Conservation (phyloP, 1,140 invertebrate species). For the Dreissena polymorpha region DNA sequence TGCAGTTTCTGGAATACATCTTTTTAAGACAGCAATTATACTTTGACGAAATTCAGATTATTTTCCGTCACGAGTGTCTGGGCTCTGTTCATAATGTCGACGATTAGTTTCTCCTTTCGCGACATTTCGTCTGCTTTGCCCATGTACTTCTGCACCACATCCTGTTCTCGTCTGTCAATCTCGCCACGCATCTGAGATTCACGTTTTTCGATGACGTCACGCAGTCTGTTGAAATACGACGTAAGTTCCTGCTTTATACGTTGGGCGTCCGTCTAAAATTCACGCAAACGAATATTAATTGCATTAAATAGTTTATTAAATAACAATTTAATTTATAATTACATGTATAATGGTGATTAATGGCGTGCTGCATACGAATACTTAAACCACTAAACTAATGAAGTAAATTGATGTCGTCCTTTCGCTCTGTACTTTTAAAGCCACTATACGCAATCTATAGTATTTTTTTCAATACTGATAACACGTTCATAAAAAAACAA, state of each 20-base stretch:
- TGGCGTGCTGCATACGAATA: neutral
- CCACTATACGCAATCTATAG: neutral
- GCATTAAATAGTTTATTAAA: neutral
- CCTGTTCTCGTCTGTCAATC: slow-evolving; percentile 24
- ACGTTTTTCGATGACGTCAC: slow-evolving; percentile 23
- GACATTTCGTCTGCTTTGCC: neutral
- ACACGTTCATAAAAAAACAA: neutral
- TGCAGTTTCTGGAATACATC: too few species aligned
- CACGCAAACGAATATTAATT: neutral
- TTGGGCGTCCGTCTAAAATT: slow-evolving; percentile 24
- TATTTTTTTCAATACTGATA: neutral
- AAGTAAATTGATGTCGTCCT: neutral
- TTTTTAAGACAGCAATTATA: neutral
- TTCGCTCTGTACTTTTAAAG: neutral
- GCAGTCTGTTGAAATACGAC: slow-evolving; percentile 24
- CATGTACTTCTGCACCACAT: slow-evolving; percentile 20
- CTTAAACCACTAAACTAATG: neutral
- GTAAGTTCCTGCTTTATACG: slow-evolving; percentile 17
- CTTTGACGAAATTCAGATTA: slow-evolving; percentile 24
- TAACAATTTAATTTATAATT: neutral
- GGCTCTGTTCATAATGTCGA: neutral
- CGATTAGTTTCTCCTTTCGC: slow-evolving; percentile 26
- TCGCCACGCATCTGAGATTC: neutral
- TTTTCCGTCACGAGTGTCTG: slow-evolving; percentile 15
- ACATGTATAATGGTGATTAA: neutral